These are phyloP conservation scores for Heteromurus nitidus DNA, from an alignment of 2,888 invertebrate genomes.

Conservation along the genomic window DNA sequence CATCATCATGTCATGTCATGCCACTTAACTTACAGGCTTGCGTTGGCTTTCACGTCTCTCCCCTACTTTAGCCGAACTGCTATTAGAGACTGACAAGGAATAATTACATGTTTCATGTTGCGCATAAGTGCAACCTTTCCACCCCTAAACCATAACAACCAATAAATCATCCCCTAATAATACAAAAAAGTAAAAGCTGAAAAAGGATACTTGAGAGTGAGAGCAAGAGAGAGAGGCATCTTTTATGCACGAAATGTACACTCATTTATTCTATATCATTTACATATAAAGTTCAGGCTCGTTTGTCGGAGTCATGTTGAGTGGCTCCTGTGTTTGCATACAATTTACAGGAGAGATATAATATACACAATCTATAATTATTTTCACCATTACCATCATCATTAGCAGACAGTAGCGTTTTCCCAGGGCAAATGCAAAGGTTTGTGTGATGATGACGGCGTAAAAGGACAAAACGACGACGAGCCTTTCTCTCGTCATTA, in stretches of 20 bases:
- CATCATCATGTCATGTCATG: conserved; percentile 59
- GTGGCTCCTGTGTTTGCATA: no score
- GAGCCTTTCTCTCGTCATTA: no score
- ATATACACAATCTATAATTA: conserved; percentile 43
- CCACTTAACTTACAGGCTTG: conserved; percentile 59
- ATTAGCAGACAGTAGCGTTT: conserved; percentile 13
- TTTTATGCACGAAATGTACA: conserved; percentile 18
- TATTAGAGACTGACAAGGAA: conserved; percentile 62
- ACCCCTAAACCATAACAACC: conserved; percentile 66
- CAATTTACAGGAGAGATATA: no score
- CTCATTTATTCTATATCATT: no score
- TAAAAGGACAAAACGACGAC: no score
- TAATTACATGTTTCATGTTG: conserved; percentile 68
- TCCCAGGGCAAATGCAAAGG: not conserved
- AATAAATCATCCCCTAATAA: conserved; percentile 66
- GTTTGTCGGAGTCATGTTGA: no score
- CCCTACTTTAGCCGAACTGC: conserved; percentile 26
- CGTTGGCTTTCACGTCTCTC: conserved; percentile 48
- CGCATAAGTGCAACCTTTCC: conserved; percentile 66
- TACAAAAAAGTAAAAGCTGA: conserved; percentile 30
- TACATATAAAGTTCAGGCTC: no score
- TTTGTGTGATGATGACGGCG: conserved; percentile 12
- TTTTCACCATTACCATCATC: conserved; percentile 57
- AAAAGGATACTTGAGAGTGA: not conserved
- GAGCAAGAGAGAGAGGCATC: not conserved